Evolutionary conservation across 2,888 invertebrate species (phyloP).

Genomic region (Dromius quadrimaculatus): DNA sequence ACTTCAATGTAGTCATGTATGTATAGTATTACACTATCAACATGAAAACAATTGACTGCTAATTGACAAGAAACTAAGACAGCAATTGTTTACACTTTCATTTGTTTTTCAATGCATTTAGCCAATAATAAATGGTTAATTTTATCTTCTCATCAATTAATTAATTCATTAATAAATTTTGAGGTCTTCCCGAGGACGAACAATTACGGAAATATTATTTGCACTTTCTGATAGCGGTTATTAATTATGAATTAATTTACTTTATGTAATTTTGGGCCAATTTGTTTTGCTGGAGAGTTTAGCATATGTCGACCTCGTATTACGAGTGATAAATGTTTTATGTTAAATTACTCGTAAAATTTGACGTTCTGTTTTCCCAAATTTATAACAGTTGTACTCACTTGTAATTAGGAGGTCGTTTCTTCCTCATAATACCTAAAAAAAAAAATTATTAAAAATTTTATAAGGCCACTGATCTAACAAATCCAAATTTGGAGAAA

Average conservation of each 20-base stretch:
- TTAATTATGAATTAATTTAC: constrained; percentile 41
- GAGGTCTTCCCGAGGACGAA: constrained; percentile 22
- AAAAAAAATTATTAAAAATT: no score
- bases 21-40: no score
- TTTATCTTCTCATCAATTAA: constrained; percentile 7
- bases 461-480: no score
- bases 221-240: not conserved
- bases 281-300: not conserved
- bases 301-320: constrained; percentile 4
- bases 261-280: constrained; percentile 30
- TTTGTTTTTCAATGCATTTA: not conserved
- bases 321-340: not conserved
- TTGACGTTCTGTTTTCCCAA: no score
- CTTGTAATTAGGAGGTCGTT: not conserved
- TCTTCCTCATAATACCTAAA: no score
- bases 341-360: no score
- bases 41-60: constrained; percentile 6
- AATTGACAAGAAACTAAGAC: not conserved
- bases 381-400: not conserved
- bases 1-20: no score
- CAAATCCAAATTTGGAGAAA: no score
- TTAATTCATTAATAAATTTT: constrained; percentile 15
- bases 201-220: constrained; percentile 22
- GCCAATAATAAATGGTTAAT: constrained; percentile 1
- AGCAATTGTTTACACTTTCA: constrained; percentile 16